Conservation (phyloP, 2,888 invertebrate species). For the Lordiphosa andalusiaca region DNA sequence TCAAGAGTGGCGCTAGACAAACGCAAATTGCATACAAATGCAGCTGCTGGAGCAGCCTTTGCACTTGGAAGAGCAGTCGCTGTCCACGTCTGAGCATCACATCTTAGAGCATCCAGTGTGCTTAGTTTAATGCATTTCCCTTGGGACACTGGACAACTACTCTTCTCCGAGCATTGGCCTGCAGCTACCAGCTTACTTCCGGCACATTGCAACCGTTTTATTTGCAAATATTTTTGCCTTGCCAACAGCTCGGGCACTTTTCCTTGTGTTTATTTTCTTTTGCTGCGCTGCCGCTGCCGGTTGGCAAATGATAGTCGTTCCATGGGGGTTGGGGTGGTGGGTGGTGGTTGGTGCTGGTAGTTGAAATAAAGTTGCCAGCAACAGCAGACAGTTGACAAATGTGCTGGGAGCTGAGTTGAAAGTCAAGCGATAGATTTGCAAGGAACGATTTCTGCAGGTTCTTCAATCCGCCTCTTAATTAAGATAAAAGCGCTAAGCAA, state of each 20-base stretch:
- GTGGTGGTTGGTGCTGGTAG: not conserved
- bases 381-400: slow-evolving; percentile 9
- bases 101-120: slow-evolving; percentile 45
- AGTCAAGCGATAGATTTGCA: slow-evolving; percentile 13
- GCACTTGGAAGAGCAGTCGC: slow-evolving; percentile 23
- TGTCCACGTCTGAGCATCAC: slow-evolving; percentile 26
- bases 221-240: slow-evolving; percentile 62
- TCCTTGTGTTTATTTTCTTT: slow-evolving; percentile 29
- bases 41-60: slow-evolving; percentile 12
- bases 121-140: slow-evolving; percentile 65
- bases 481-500: no score
- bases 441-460: slow-evolving; percentile 16
- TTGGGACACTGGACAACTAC: slow-evolving; percentile 16
- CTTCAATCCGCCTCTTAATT: no score
- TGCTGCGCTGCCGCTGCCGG: slow-evolving; percentile 6
- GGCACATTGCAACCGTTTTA: slow-evolving; percentile 71
- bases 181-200: slow-evolving; percentile 55
- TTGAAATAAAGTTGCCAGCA: slow-evolving; percentile 6
- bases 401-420: not conserved
- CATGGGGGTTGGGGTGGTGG: not conserved
- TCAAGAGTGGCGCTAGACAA: slow-evolving; percentile 6
- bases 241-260: slow-evolving; percentile 22
- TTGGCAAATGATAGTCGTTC: not conserved
- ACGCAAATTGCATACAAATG: slow-evolving; percentile 68
- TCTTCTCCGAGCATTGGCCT: not conserved